Evolutionary conservation across 2,888 invertebrate genomes (phyloP), one percentile per base, ranked within the genome.

Genomic region (Trichogramma dendrolimi): DNA sequence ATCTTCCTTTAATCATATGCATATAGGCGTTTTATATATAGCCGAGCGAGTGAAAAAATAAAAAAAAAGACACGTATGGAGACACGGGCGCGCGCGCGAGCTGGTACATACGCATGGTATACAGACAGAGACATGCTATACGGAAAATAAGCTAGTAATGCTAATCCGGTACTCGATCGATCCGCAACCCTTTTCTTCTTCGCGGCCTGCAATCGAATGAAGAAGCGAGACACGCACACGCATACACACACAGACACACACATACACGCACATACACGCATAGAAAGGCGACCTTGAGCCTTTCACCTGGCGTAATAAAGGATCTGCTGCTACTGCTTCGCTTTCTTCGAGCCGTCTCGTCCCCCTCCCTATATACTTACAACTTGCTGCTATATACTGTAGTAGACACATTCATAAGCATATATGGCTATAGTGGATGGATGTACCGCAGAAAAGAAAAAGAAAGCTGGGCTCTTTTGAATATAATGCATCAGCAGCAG

Each of bases 161-260:
- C 73, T 76, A 77, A 76, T 77, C 72, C 74, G 52, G 71, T 67
- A 73, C 72, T 75, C 74, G 47, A 76, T 77, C 76, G 77, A 77
- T 77, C 74, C 76, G 69, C 73, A 76, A 75, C 69, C 70, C 74
- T 72, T 73, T 71, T 71, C 61, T 66, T 64, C 52, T 39, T 11
- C 64, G 68, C 62, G 68, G 61, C 46, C 67, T 67, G 71, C 27
- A 27, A 72, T 71, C 69, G 70, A 66, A 68, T 71, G 72, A 70
- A 66, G 67, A 57, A 59, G 62, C 55, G 56, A 57, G 27, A 27
- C 27, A 27, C 27, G 58, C 61, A 66, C 61, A 66, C 62, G 27
- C 27, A 27, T 27, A 27, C 27, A 27, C 27, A 27, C 27, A 27
- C 27, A 27, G 27, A 27, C 27, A 27, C 27, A 27, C 27, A 27